Evolutionary conservation across 2,113 vertebrate species (phyloP).

Genomic region (Melanocharis versteri): DNA sequence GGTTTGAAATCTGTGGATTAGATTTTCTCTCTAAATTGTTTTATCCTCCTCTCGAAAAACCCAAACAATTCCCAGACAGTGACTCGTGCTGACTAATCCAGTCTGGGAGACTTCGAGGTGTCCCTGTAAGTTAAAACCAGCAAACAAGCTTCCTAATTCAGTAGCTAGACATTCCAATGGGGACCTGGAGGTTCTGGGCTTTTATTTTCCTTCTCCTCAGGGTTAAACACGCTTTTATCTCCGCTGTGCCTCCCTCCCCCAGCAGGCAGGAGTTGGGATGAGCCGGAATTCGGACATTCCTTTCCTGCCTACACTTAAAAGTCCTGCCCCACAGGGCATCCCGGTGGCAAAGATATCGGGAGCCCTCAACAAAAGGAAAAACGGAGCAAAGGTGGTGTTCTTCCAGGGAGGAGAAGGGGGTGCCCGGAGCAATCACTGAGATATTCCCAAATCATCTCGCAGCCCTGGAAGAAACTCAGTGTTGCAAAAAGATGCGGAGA

Average conservation of each 20-base stretch:
- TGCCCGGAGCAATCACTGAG: not conserved
- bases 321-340: not conserved
- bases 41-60: slow-evolving; percentile 56
- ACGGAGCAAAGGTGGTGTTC: not conserved
- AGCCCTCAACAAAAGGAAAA: not conserved
- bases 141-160: slow-evolving; percentile 67
- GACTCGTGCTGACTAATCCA: slow-evolving; percentile 70
- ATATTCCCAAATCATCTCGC: not conserved
- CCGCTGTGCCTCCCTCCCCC: slow-evolving; percentile 1
- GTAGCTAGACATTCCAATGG: slow-evolving; percentile 64
- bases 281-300: slow-evolving; percentile 51
- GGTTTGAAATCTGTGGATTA: slow-evolving; percentile 50
- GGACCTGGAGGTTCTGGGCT: slow-evolving; percentile 50
- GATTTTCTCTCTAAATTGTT: slow-evolving; percentile 66
- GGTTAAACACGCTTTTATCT: slow-evolving; percentile 59
- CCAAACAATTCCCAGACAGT: slow-evolving; percentile 75
- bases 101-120: slow-evolving; percentile 69
- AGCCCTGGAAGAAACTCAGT: not conserved
- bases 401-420: not conserved
- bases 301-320: not conserved
- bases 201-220: slow-evolving; percentile 62
- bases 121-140: slow-evolving; percentile 66
- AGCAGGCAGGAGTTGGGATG: slow-evolving; percentile 3
- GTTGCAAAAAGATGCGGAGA: not conserved
- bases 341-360: not conserved